Evolutionary conservation across 2,888 invertebrate species (phyloP).

Genomic region (Brenthis ino): DNA sequence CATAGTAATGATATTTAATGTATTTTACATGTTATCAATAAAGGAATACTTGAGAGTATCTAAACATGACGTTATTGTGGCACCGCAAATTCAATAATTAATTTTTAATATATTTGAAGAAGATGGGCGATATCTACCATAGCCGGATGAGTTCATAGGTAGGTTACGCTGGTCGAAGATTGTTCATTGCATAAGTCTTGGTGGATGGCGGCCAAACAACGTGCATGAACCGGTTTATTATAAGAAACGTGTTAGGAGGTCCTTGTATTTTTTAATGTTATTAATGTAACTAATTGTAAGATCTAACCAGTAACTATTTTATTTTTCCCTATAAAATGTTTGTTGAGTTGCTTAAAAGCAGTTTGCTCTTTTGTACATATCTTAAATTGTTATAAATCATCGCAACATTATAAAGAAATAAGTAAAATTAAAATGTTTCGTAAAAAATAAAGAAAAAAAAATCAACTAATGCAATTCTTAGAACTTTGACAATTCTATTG

Average conservation of each 20-base stretch:
- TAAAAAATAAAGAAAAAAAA: too few species aligned
- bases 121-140: conserved; percentile 21
- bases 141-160: conserved; percentile 38
- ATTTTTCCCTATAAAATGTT: neutral
- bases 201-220: conserved; percentile 55
- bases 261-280: conserved; percentile 54
- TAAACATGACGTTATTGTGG: neutral
- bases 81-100: neutral
- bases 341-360: too few species aligned
- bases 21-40: too few species aligned
- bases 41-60: too few species aligned
- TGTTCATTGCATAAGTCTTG: conserved; percentile 74
- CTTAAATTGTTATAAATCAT: too few species aligned
- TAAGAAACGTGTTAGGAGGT: conserved; percentile 78
- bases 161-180: conserved; percentile 43
- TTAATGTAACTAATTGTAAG: conserved; percentile 14
- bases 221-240: conserved; percentile 73
- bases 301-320: conserved; percentile 14
- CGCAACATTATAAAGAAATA: too few species aligned
- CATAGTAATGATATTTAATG: too few species aligned
- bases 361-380: too few species aligned
- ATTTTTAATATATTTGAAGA: neutral
- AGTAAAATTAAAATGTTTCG: too few species aligned
- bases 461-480: too few species aligned
- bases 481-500: too few species aligned